phyloP scores from a whole-genome alignment of 2,113 vertebrate genomes.

The Pitta sordida region DNA sequence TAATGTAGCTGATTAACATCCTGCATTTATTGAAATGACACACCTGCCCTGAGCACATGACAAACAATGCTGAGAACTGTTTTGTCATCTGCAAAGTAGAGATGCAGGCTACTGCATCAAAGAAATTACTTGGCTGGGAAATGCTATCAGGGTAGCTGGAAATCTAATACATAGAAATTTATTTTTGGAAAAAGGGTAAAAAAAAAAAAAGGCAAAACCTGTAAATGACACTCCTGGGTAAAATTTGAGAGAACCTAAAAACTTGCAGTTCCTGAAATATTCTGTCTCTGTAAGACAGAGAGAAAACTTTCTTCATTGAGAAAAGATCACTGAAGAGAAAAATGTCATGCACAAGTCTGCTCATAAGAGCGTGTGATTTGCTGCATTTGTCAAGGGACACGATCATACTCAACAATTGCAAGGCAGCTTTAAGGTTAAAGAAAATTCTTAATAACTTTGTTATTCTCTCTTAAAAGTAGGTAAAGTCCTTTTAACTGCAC shows the following conservation, averaged over 20 bases:
- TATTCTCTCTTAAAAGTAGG: conserved; percentile 60
- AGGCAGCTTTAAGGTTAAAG: conserved; percentile 50
- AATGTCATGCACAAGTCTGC: neutral
- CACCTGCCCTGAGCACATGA: neutral
- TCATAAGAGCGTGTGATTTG: neutral
- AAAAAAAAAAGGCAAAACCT: neutral
- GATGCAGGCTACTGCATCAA: neutral
- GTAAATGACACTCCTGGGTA: neutral
- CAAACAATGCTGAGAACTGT: neutral
- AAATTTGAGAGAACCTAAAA: neutral
- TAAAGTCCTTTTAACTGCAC: conserved; percentile 67
- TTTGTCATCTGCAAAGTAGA: neutral
- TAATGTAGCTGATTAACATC: neutral
- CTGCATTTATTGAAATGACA: neutral
- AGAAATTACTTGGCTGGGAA: neutral
- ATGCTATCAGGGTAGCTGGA: neutral
- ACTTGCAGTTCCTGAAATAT: neutral
- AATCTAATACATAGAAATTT: neutral
- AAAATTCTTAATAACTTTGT: conserved; percentile 68
- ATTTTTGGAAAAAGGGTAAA: neutral
- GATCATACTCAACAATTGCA: neutral
- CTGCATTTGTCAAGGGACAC: conserved; percentile 40
- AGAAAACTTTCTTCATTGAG: neutral
- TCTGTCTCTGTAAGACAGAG: neutral
- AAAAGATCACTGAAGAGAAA: neutral